Percentiles rank a stretch among this genome's conserved stretches.
phyloP scores from a whole-genome alignment of 2,797 vertebrate genomes.

The Acanthopagrus latus region DNA sequence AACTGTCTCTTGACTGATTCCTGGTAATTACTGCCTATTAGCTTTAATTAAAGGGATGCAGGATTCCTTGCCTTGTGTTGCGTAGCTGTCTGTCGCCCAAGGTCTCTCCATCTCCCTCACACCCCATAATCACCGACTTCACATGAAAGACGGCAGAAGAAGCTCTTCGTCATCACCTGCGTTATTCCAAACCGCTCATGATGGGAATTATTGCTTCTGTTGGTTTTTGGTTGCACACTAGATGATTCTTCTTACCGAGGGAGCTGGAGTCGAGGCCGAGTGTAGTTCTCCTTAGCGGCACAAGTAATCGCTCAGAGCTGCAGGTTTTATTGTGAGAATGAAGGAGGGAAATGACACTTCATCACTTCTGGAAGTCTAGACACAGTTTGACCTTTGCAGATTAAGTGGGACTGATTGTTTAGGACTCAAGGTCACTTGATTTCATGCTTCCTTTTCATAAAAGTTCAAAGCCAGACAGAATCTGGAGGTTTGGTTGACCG shows the following conservation, averaged over 20 bases:
- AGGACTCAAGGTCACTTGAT: constrained; percentile 3
- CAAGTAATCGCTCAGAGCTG: constrained; percentile 9
- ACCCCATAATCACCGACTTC: constrained; percentile 74
- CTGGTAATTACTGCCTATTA: constrained; percentile 81
- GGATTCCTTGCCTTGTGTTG: constrained; percentile 53
- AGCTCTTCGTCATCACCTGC: constrained; percentile 66
- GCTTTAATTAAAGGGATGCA: constrained; percentile 81
- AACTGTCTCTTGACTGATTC: constrained; percentile 75
- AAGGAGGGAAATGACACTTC: constrained; percentile 12
- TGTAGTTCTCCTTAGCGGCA: background rate
- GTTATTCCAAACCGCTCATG: constrained; percentile 29
- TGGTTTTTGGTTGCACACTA: background rate
- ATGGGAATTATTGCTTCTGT: constrained; percentile 18
- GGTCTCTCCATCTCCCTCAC: constrained; percentile 56
- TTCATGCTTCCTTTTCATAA: background rate
- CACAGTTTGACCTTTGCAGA: constrained; percentile 34
- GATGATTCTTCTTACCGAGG: constrained; percentile 8
- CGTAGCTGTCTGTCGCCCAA: constrained; percentile 63
- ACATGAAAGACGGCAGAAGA: constrained; percentile 68
- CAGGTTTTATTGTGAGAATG: constrained; percentile 15
- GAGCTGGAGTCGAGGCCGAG: too few species aligned
- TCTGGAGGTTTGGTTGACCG: background rate
- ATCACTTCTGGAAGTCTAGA: constrained; percentile 29
- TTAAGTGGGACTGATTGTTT: constrained; percentile 16
- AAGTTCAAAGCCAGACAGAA: background rate